A percentile compares a stretch with the other conserved stretches of the same genome.
Evolutionary conservation across 2,113 vertebrate genomes (phyloP).

Genomic region (Nothoprocta pentlandii): DNA sequence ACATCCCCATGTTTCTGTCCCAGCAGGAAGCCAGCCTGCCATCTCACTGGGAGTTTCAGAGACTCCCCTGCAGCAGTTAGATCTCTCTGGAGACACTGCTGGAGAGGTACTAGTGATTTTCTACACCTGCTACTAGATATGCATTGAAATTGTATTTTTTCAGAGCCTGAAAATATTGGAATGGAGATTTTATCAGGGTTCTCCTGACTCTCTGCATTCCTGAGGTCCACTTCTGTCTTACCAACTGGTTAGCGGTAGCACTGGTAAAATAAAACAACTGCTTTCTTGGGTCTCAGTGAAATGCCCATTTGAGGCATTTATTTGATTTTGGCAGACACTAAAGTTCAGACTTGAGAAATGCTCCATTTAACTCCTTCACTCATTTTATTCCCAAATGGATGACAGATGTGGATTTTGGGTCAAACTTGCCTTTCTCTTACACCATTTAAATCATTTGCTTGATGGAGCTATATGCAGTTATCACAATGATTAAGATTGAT

Average conservation of each 20-base stretch:
- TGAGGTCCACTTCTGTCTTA: not conserved
- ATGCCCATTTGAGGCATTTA: not conserved
- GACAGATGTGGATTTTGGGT: not conserved
- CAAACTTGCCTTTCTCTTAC: not conserved
- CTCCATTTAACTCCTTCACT: not conserved
- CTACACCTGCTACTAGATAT: not conserved
- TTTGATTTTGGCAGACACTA: not conserved
- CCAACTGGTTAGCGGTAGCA: not conserved
- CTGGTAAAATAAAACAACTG: not conserved
- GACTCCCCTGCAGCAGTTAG: not conserved
- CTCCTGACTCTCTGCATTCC: not conserved
- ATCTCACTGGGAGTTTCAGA: not conserved
- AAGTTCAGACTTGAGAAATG: not conserved
- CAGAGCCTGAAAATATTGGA: not conserved
- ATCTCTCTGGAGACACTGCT: not conserved
- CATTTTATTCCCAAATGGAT: not conserved
- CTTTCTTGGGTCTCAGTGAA: not conserved
- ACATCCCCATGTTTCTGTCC: not conserved
- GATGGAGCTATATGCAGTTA: not conserved
- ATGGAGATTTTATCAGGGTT: slow-evolving; percentile 4
- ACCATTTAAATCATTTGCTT: not conserved
- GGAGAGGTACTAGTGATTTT: not conserved
- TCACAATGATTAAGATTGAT: not conserved
- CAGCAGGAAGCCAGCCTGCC: not conserved
- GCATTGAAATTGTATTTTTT: not conserved